Evolutionary conservation across 2,888 invertebrate genomes (phyloP).

Genomic region (Brenthis ino): DNA sequence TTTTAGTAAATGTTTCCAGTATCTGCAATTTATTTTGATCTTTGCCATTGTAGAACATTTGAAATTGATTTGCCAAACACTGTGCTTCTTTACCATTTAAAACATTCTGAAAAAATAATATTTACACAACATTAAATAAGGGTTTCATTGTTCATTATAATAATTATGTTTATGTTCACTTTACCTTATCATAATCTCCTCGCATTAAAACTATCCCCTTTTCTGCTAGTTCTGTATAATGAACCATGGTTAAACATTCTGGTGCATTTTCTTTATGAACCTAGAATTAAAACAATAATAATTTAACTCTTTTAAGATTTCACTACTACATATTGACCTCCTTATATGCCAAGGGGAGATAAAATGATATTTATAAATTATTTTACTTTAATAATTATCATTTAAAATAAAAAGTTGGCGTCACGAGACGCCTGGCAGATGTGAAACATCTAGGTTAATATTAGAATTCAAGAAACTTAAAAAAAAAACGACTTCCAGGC

Average conservation of each 20-base stretch:
- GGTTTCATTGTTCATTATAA: neutral
- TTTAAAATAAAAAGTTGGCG: no score
- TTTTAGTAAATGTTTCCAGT: slow-evolving; percentile 86
- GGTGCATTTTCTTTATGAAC: slow-evolving; percentile 94
- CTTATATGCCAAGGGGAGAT: no score
- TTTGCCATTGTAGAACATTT: slow-evolving; percentile 89
- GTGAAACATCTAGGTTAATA: no score
- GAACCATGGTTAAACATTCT: slow-evolving; percentile 90
- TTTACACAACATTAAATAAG: slow-evolving; percentile 2
- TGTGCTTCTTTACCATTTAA: slow-evolving; percentile 90
- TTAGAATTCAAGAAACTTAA: no score
- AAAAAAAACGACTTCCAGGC: no score
- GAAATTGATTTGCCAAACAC: slow-evolving; percentile 92
- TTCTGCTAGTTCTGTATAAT: slow-evolving; percentile 88
- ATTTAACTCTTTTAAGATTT: no score
- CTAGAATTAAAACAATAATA: slow-evolving; percentile 52
- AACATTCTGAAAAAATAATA: slow-evolving; percentile 77
- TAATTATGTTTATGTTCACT: neutral
- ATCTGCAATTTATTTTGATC: slow-evolving; percentile 84
- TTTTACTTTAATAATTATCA: no score
- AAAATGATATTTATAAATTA: no score
- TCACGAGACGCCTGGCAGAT: no score
- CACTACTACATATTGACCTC: no score
- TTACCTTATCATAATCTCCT: slow-evolving; percentile 89
- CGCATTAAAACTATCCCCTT: slow-evolving; percentile 92